Evolutionary conservation across 2,888 invertebrate species (phyloP), one percentile per base, ranked within the genome.

Genomic region (Syrphus vitripennis): DNA sequence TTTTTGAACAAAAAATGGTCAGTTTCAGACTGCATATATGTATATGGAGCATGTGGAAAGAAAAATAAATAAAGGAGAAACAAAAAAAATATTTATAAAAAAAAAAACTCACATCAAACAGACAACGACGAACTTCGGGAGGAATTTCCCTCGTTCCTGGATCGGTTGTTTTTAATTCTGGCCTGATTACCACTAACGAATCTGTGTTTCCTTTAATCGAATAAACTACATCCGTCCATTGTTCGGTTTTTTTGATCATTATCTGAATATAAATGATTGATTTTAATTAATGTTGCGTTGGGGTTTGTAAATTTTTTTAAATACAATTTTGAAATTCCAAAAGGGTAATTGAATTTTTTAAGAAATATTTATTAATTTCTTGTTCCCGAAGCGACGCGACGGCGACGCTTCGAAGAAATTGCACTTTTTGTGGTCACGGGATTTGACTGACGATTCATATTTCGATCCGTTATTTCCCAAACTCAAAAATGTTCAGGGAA

Each of bases 91-190:
- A n/a, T n/a, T n/a, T n/a, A n/a, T 14, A 40, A 45, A 2, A 16
- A 53, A 2, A 2, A 5, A n/a, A n/a, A 63, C 83, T 84, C 76
- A 89, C 89, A 7, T 88, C 75, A 65, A 91, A 91, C 3, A 90
- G 83, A 37, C 92, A 92, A 19, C 91, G 90, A 4, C 92, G 89
- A 4, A 88, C 87, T 45, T 88, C 86, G 0, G 91, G 89, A 0
- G 88, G 48, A 45, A 91, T 84, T 1, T 82, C 75, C 0, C 89
- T 88, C 0, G 91, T 90, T 26, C 80, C 88, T 0, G 87, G 63
- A 72, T 90, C 91, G 2, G 91, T 90, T 40, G 89, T 89, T 1
- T 91, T 91, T 21, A 90, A 42, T 74, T 90, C 90, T 0, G 92
- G 91, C 0, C 90, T 89, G 0, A 92, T 87, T 1, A 90, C 88